phyloP scores from a whole-genome alignment of 2,113 vertebrate genomes.

The Odontesthes bonariensis region DNA sequence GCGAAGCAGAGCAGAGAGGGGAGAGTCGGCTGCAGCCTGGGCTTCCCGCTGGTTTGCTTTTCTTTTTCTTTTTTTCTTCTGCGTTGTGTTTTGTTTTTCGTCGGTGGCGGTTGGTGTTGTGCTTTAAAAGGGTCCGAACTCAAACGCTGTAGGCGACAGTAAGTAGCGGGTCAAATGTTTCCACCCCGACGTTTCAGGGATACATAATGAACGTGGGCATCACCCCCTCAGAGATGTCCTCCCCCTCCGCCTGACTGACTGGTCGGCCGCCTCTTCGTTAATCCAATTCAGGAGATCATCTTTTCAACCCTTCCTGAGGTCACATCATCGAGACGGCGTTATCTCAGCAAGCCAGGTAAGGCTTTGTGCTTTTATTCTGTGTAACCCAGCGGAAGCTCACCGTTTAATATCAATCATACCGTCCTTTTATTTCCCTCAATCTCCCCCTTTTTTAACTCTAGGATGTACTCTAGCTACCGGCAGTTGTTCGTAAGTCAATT shows the following conservation, averaged over 20 bases:
- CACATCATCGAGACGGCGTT: constrained; percentile 67
- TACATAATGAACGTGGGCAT: constrained; percentile 58
- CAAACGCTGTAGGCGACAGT: constrained; percentile 33
- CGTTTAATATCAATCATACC: not conserved
- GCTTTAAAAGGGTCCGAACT: constrained; percentile 39
- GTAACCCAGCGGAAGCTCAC: not conserved
- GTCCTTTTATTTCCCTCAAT: constrained; percentile 22
- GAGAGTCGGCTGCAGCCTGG: constrained; percentile 43
- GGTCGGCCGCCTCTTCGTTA: constrained; percentile 52
- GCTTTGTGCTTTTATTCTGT: not conserved
- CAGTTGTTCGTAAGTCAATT: not conserved
- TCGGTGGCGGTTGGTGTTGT: constrained; percentile 22
- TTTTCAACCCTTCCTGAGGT: constrained; percentile 50
- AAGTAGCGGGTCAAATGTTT: constrained; percentile 64
- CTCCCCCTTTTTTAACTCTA: not conserved
- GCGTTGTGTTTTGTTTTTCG: not conserved
- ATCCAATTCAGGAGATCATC: constrained; percentile 77
- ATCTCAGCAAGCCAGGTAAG: constrained; percentile 72
- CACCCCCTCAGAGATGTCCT: constrained; percentile 52
- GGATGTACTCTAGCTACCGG: not conserved
- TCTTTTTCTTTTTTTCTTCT: not conserved
- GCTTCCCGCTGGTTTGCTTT: constrained; percentile 21
- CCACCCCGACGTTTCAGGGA: constrained; percentile 48
- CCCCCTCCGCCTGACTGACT: constrained; percentile 51
- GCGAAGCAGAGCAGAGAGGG: constrained; percentile 24